Base-by-base conservation (phyloP, 2,888 invertebrate genomes). In the Rhagophthalmus giganteus region DNA sequence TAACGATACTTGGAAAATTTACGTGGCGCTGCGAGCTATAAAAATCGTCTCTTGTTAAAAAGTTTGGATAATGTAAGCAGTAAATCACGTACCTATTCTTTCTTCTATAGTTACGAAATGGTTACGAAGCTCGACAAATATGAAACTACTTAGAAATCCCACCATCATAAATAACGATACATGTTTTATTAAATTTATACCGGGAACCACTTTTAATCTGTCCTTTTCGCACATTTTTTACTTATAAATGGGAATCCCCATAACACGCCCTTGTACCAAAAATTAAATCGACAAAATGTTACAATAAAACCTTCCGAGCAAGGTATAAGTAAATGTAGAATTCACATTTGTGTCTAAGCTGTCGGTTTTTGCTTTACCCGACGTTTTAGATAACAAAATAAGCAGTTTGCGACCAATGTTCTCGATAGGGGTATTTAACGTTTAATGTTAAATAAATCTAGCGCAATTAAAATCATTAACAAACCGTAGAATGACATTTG, bases 31-130 rank as follows among this genome's bases (percentile, higher is more conserved):
- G 1, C 8, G 27, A 9, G 35, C 44, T 16, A 44, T 44, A 44
- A 44, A 44, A 44, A 44, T 44, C 42, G 44, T 44, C 35, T 34
- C 28, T 28, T 39, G 24, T 44, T 44, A 44, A 34, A 42, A 44
- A 35, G 35, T 44, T 28, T 14, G 8, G 27, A 41, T 32, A 44
- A 35, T 27, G 44, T 42, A 26, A n/a, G 10, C 16, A 20, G 26
- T 44, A 44, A 44, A 44, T 44, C 35, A 35, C n/a, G n/a, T 14
- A 28, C 28, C 11, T 28, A 39, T 39, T 39, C 28, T 28, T 38
- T 28, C 9, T 37, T 37, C 13, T 26, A 26, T 37, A 24, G 25
- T 37, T 37, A 37, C 25, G 26, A 37, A 37, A 37, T 37, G 26
- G 37, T 39, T 39, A 39, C 16, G 39, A 39, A 39, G 15, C 38